phyloP scores from a whole-genome alignment of 2,797 vertebrate species.

The Mastacembelus armatus region DNA sequence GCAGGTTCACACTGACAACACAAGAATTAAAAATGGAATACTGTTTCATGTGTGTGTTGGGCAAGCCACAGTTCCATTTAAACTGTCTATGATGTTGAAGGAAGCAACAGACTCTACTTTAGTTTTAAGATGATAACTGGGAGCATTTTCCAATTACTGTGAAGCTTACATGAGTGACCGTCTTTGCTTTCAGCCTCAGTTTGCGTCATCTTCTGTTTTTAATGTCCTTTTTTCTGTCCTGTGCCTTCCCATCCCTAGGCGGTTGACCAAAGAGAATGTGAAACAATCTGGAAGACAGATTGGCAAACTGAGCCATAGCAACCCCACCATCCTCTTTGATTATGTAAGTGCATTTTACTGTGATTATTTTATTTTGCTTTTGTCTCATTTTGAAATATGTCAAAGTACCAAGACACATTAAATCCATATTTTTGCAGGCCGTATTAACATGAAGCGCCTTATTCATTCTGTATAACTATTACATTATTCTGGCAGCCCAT shows the following conservation, averaged over 20 bases:
- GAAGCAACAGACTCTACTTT: not conserved
- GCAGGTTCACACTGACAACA: not conserved
- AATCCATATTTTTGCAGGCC: not conserved
- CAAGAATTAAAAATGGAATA: not conserved
- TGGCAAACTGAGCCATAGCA: constrained; percentile 97
- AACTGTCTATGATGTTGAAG: constrained; percentile 5
- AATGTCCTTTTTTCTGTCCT: constrained; percentile 29
- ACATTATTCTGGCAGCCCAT: not conserved
- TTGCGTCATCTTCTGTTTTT: constrained; percentile 27
- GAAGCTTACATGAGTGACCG: constrained; percentile 24
- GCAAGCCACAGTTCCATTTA: constrained; percentile 22
- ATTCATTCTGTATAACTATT: not conserved
- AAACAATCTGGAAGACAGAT: constrained; percentile 98
- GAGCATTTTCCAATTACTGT: constrained; percentile 17
- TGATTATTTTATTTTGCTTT: constrained; percentile 8
- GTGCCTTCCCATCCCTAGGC: constrained; percentile 75
- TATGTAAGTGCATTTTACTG: constrained; percentile 86
- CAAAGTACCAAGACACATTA: constrained; percentile 4
- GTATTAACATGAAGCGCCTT: not conserved
- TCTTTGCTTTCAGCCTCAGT: constrained; percentile 23
- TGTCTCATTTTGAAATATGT: not conserved
- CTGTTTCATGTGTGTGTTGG: not conserved
- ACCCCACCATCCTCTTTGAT: constrained; percentile 98
- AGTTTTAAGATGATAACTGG: constrained; percentile 28
- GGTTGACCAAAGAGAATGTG: constrained; percentile 97